Evolutionary conservation across 2,888 invertebrate species (phyloP), one percentile per base, ranked within the genome.

Genomic region (Allacma fusca): DNA sequence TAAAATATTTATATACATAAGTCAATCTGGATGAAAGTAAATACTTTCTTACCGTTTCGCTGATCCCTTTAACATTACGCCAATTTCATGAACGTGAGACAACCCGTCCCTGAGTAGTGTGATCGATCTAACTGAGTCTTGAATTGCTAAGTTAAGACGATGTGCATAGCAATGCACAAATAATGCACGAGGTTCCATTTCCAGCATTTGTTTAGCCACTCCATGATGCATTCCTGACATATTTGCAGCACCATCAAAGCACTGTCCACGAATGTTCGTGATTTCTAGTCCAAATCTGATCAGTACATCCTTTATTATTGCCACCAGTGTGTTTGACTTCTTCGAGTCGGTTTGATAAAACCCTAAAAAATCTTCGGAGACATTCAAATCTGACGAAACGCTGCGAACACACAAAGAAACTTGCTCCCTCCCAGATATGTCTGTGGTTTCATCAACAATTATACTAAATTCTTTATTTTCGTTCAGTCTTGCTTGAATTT

Each of bases 401-500:
- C 0, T 1, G n/a, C 79, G 68, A 2, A 78, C n/a, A 5, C 40
- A 34, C 23, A 79, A 62, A 13, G 50, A 65, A 2, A 79, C 62
- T 72, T 79, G 79, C 26, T 79, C 78, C 24, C 78, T 67, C 1
- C 44, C 57, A 5, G 79, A 79, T 1, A 76, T 21, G 23, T 79
- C 79, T 2, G 71, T 70, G 4, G 78, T 78, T 21, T 79, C 78
- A 50, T 79, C 79, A 0, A 76, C 75, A 23, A 79, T 79, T 1
- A 79, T 9, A 28, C 79, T 79, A 40, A 50, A 79, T 1, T 23
- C 23, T 7, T 13, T 44, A n/a, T 34, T 1, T 1, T n/a, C 1
- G 29, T 72, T 59, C 1, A 79, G 59, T 64, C 62, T 50, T 50
- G n/a, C 4, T 12, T 9, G 2, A 19, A 9, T 50, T 13, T 50